Evolutionary conservation across 2,888 invertebrate genomes (phyloP), one percentile per base, ranked within the genome.

Genomic region (Augochlorella aurata): DNA sequence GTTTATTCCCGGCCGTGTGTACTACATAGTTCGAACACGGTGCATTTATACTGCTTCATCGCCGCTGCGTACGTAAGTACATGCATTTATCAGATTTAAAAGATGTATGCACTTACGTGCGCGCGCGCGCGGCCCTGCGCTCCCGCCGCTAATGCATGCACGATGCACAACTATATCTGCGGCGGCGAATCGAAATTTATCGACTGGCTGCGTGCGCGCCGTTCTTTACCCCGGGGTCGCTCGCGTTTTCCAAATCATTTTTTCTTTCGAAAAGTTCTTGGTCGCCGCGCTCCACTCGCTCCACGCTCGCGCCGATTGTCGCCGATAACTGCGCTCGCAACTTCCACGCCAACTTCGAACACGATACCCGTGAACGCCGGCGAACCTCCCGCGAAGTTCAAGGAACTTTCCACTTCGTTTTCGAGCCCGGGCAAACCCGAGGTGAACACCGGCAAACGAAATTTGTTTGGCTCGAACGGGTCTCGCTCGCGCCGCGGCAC

Each of bases 21-120:
- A 52, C 70, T 52, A 77, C 80, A 29, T 68, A 63, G 73, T 16
- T 47, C 45, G 66, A 69, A 50, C 73, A 76, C 54, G 63, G 47
- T 69, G 77, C 74, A 79, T 84, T 79, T 74, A 61, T 80, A 61
- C 80, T 65, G 82, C 82, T 71, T 74, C 82, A 65, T 68, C 68
- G 47, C 68, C 44, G 14, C 50, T 16, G 18, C 18, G 18, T 70
- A 70, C 66, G 49, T 79, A 83, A 79, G 70, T 75, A 71, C 61
- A 79, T 76, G 65, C 75, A 83, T 83, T 83, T 79, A 82, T 83
- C 75, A 79, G 73, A 83, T 73, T 78, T 70, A 78, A 83, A 79
- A 83, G 70, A 83, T 76, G 66, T 73, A 49, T 67, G 73, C 70
- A 83, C 75, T 83, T 79, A 63, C 58, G 67, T 68, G 54, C 58